Evolutionary conservation across 2,797 vertebrate species (phyloP).

Genomic region (Otus scops): DNA sequence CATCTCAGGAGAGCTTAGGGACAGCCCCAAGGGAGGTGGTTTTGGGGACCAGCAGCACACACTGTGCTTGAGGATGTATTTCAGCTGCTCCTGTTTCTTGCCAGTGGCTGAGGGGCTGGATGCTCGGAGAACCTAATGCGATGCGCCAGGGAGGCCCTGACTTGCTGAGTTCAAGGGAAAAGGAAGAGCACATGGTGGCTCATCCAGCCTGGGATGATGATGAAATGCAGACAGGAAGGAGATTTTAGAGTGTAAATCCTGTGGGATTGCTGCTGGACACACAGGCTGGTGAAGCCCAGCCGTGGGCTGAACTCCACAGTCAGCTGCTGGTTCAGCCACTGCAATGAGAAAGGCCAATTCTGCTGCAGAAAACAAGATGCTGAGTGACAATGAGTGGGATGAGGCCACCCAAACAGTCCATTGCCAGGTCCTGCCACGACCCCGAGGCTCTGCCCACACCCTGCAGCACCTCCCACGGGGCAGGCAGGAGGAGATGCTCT

Average conservation of each 20-base stretch:
- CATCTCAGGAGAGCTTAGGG: neutral
- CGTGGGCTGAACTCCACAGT: fast-evolving
- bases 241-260: neutral
- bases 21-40: neutral
- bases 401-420: fast-evolving
- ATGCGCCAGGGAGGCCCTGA: no score
- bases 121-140: fast-evolving
- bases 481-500: neutral
- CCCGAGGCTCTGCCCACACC: neutral
- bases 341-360: neutral
- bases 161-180: neutral
- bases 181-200: neutral
- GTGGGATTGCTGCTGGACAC: neutral
- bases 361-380: fast-evolving
- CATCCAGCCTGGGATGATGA: neutral
- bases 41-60: neutral
- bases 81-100: neutral
- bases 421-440: neutral
- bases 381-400: fast-evolving
- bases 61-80: neutral
- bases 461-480: fast-evolving
- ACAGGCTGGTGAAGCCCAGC: fast-evolving
- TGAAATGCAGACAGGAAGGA: neutral
- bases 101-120: fast-evolving
- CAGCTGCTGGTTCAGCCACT: fast-evolving